Evolutionary conservation across 2,797 vertebrate genomes (phyloP).

Genomic region (Champsocephalus esox): DNA sequence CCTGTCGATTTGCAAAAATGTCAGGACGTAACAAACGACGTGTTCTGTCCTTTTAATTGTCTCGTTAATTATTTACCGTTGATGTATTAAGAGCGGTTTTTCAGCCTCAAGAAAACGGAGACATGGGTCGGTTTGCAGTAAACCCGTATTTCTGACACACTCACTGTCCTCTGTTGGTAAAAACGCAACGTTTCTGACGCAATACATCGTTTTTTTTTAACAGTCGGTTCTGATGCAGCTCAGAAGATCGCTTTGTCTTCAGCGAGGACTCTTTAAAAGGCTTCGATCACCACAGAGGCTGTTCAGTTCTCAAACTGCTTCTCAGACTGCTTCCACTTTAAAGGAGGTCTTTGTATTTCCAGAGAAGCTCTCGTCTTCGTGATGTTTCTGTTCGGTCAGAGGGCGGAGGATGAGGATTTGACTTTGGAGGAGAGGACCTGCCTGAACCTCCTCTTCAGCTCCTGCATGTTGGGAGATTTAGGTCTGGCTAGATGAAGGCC

Average conservation of each 20-base stretch:
- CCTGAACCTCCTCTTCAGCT: constrained; percentile 93
- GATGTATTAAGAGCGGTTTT: not conserved
- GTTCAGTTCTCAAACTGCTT: constrained; percentile 5
- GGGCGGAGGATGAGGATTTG: constrained; percentile 85
- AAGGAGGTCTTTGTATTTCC: not conserved
- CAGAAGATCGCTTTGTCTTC: constrained; percentile 27
- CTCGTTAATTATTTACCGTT: not conserved
- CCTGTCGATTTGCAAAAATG: too few species aligned
- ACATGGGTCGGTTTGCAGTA: not conserved
- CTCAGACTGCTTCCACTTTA: not conserved
- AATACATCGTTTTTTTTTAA: constrained; percentile 18
- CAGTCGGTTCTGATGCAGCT: constrained; percentile 7
- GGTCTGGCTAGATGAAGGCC: constrained; percentile 92
- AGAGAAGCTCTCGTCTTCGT: not conserved
- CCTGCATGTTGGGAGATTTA: constrained; percentile 97
- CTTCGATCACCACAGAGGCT: constrained; percentile 31
- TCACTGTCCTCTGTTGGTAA: constrained; percentile 1
- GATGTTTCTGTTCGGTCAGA: constrained; percentile 69
- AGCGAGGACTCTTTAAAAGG: constrained; percentile 10
- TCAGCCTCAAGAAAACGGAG: constrained; percentile 19
- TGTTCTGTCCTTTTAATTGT: not conserved
- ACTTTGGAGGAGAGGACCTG: constrained; percentile 94
- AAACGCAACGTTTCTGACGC: constrained; percentile 16
- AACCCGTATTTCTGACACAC: not conserved
- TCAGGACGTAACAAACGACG: not conserved